Evolutionary conservation across 2,888 invertebrate species (phyloP), one percentile per base, ranked within the genome.

Genomic region (Archaeoteleia sp.): DNA sequence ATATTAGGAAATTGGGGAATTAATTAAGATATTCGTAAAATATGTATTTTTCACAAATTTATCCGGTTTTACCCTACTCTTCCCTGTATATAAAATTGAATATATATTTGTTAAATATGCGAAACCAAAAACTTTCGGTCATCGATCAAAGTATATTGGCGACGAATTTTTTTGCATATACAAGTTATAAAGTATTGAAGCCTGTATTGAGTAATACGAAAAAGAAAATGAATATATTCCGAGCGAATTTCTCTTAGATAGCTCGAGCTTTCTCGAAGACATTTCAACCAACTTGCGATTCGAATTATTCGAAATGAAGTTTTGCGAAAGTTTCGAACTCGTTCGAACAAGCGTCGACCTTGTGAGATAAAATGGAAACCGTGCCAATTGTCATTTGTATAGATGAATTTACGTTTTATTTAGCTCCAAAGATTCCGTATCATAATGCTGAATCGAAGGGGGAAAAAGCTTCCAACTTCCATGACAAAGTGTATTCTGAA

Each of bases 371-470:
- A 55, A 55, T 49, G 30, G 42, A 58, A 58, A 53, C 53, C 49
- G 25, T 46, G 53, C 53, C 51, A 65, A 45, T 57, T 39, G 55
- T 55, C 55, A 43, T 63, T 55, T 43, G 61, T 29, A 20, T 42
- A 13, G 39, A 34, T 23, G 10, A n/a, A 25, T 2, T 9, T 23
- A 9, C 14, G 27, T 62, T 53, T 61, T 23, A 42, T 48, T 54
- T 48, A 32, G 14, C 27, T 54, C 46, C 9, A 8, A 20, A 48
- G 46, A 42, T 43, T 12, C 10, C 15, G 15, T 10, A 32, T 13
- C 40, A 10, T 30, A 15, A 48, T 35, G 71, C 68, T 67, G 30
- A 67, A 72, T 68, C 23, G 55, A 40, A 65, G 9, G 53, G 51
- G 57, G 12, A 14, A 35, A 8, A 17, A 14, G 8, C 14, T 5